A percentile compares a stretch with the other conserved stretches of the same genome.
Conservation (phyloP, 2,888 invertebrate genomes). For the Helobdella robusta region DNA sequence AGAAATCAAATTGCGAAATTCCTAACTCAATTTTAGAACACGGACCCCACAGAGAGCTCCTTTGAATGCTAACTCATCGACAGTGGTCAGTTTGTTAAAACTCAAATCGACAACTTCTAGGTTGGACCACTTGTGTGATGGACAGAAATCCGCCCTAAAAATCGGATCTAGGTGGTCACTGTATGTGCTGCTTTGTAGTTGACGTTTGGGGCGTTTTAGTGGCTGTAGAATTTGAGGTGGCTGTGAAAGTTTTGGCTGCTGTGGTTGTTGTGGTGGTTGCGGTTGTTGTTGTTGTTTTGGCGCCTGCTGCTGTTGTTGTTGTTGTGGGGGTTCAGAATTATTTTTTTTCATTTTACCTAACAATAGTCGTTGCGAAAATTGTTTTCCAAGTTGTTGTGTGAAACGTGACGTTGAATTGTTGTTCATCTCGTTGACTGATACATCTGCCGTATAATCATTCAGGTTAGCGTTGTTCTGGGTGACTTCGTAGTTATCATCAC, state of each 20-base stretch:
- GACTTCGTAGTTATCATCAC: not conserved
- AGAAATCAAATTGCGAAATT: too few species aligned
- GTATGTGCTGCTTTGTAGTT: not conserved
- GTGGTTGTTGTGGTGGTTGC: not conserved
- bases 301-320: not conserved
- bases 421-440: not conserved
- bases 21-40: conserved; percentile 26
- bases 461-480: not conserved
- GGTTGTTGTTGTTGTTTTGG: not conserved
- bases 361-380: too few species aligned
- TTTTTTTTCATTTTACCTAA: too few species aligned
- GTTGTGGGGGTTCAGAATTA: not conserved
- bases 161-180: too few species aligned
- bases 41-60: conserved; percentile 25
- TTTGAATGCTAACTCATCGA: conserved; percentile 27
- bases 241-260: not conserved
- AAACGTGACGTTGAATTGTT: not conserved
- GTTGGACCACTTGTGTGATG: conserved; percentile 25
- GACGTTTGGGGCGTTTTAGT: not conserved
- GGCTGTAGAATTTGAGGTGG: not conserved
- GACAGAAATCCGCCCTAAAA: conserved; percentile 8
- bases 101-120: conserved; percentile 30
- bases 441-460: not conserved
- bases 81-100: conserved; percentile 29
- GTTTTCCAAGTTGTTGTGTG: not conserved